phyloP scores from a whole-genome alignment of 2,888 invertebrate genomes.

The Brenthis daphne region DNA sequence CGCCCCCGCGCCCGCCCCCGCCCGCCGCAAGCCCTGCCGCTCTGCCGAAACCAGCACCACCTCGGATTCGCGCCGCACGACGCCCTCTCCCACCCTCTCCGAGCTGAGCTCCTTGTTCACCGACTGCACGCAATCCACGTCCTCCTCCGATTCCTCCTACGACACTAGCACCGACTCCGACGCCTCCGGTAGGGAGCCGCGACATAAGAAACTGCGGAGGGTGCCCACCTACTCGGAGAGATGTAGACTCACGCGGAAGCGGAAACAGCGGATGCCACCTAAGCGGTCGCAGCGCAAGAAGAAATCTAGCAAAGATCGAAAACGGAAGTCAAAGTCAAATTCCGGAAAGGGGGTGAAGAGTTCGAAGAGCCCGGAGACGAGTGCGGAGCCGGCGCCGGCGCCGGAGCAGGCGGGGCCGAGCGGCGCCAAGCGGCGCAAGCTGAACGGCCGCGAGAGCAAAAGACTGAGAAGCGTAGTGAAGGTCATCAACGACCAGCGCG shows the following conservation, averaged over 20 bases:
- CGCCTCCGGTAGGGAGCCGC: conserved; percentile 27
- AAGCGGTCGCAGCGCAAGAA: conserved; percentile 47
- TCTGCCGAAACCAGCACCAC: conserved; percentile 32
- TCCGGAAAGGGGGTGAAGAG: conserved; percentile 65
- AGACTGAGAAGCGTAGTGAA: conserved; percentile 73
- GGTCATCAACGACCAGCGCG: conserved; percentile 52
- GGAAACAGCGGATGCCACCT: conserved; percentile 44
- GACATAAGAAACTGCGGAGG: conserved; percentile 41
- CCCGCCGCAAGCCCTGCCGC: conserved; percentile 20
- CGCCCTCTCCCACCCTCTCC: background rate
- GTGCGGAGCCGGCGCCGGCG: conserved; percentile 20
- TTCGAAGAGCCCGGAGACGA: conserved; percentile 45
- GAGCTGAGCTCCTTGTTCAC: background rate
- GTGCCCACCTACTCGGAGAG: conserved; percentile 41
- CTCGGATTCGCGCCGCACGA: conserved; percentile 16
- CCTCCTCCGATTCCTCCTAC: background rate
- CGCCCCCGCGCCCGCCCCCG: conserved; percentile 16
- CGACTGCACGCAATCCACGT: too few species aligned
- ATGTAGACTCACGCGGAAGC: conserved; percentile 39
- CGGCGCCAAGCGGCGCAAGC: conserved; percentile 36
- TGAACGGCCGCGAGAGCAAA: conserved; percentile 54
- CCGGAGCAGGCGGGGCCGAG: conserved; percentile 46
- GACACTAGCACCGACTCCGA: conserved; percentile 15
- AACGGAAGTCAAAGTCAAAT: conserved; percentile 61
- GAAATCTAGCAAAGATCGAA: conserved; percentile 38